Conservation (phyloP, 37 sponge, comb jelly and placozoan species). For the Theonella swinhoei region DNA sequence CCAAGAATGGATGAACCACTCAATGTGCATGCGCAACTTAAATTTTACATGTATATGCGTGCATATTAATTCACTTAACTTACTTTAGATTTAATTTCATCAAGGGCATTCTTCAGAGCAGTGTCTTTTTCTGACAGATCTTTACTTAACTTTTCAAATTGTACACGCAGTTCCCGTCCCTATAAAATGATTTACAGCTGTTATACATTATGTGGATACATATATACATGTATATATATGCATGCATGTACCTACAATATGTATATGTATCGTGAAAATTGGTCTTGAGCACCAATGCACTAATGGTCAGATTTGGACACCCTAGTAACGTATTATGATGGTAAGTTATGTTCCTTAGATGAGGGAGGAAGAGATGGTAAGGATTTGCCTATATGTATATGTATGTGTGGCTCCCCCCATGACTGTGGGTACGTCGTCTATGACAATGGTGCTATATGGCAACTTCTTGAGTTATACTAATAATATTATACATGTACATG, state of each 20-base stretch:
- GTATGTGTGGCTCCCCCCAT: no score
- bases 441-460: no score
- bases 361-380: no score
- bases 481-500: no score
- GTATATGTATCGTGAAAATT: background rate
- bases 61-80: no score
- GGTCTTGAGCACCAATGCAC: background rate
- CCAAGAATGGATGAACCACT: background rate
- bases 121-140: slow-evolving; percentile 8
- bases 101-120: background rate
- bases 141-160: background rate
- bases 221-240: background rate
- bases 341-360: no score
- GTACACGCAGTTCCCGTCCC: background rate
- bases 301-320: no score
- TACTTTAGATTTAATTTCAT: background rate
- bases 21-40: background rate
- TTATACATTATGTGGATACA: no score
- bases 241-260: background rate
- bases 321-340: no score
- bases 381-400: no score
- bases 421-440: no score
- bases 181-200: background rate
- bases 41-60: background rate
- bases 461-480: no score